Conservation (phyloP, 2,113 vertebrate species). For the Phyllostomus discolor region DNA sequence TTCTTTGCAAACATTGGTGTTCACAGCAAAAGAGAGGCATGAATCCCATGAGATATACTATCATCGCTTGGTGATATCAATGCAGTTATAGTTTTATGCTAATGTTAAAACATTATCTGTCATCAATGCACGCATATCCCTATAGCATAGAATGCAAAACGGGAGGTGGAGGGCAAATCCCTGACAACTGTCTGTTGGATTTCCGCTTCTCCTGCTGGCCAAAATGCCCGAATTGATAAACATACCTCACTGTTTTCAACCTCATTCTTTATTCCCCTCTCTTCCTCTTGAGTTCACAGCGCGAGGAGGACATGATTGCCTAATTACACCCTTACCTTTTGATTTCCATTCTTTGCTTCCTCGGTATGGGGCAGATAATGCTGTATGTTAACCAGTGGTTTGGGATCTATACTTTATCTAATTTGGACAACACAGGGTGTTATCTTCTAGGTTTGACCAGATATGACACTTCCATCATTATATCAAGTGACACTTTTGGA, state of each 20-base stretch:
- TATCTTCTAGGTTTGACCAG: neutral
- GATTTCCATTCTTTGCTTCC: neutral
- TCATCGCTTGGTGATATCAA: neutral
- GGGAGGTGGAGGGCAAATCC: neutral
- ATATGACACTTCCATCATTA: neutral
- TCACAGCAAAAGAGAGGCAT: neutral
- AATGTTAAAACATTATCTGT: neutral
- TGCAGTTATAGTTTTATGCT: neutral
- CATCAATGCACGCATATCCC: neutral
- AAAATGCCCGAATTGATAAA: neutral
- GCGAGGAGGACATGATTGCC: no score
- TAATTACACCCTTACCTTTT: neutral
- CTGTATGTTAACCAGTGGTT: neutral
- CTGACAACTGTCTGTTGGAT: neutral
- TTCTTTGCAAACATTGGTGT: neutral
- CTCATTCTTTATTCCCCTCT: neutral
- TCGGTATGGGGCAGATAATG: neutral
- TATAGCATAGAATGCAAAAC: no score
- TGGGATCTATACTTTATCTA: neutral
- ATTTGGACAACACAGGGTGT: neutral
- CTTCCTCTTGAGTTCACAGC: neutral
- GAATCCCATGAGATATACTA: neutral
- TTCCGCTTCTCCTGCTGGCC: neutral
- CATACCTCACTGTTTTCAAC: neutral
- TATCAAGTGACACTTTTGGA: neutral